phyloP scores from a whole-genome alignment of 2,888 invertebrate species.

The Bhutanitis thaidina region DNA sequence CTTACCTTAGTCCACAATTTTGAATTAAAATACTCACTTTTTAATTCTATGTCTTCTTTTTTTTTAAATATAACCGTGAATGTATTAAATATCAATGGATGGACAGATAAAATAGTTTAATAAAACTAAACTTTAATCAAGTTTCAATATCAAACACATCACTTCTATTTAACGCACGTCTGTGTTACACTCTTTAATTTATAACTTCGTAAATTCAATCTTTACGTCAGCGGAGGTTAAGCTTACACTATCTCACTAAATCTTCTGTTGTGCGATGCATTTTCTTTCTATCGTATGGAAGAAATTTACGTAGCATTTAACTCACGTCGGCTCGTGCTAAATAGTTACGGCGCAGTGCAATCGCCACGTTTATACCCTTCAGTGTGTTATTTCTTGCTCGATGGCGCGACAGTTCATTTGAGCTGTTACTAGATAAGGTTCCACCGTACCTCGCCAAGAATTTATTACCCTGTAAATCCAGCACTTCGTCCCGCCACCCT shows the following conservation, averaged over 20 bases:
- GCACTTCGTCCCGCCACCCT: slow-evolving; percentile 28
- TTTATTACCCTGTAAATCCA: slow-evolving; percentile 71
- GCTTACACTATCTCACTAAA: slow-evolving; percentile 32
- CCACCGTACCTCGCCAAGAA: slow-evolving; percentile 55
- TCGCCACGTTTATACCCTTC: slow-evolving; percentile 37
- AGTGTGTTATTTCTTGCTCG: slow-evolving; percentile 41
- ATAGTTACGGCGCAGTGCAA: slow-evolving; percentile 27
- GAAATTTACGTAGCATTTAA: slow-evolving; percentile 27
- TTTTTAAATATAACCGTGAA: too few species aligned
- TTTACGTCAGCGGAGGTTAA: not conserved
- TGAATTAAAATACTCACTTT: too few species aligned
- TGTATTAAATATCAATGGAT: too few species aligned
- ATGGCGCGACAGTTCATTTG: slow-evolving; percentile 63
- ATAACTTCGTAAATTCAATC: slow-evolving; percentile 36
- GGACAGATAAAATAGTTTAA: too few species aligned
- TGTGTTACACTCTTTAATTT: too few species aligned
- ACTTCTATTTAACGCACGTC: too few species aligned
- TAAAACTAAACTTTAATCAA: too few species aligned
- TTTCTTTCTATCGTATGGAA: slow-evolving; percentile 37
- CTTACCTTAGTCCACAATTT: too few species aligned
- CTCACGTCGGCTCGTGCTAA: slow-evolving; percentile 23
- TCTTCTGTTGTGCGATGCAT: slow-evolving; percentile 33
- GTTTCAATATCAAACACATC: too few species aligned
- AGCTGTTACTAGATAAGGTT: slow-evolving; percentile 66
- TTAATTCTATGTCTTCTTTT: too few species aligned